phyloP scores from a whole-genome alignment of 2,113 vertebrate genomes.

The Tiliqua scincoides region DNA sequence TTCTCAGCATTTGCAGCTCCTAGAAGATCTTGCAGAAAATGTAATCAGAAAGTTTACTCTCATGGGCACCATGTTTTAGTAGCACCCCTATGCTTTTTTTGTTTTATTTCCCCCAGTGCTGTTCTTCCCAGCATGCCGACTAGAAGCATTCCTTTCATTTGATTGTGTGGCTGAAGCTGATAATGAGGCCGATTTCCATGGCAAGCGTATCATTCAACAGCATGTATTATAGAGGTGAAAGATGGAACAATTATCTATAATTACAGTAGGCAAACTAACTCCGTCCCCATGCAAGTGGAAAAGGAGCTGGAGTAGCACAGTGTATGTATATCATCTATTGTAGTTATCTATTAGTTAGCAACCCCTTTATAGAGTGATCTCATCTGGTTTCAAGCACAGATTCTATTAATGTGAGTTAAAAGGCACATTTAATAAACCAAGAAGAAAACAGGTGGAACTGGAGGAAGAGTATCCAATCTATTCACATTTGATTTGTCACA shows the following conservation, averaged over 20 bases:
- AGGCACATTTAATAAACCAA: neutral
- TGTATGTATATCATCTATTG: conserved; percentile 6
- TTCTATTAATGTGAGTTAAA: conserved; percentile 4
- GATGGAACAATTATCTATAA: conserved; percentile 25
- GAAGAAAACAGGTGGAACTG: neutral
- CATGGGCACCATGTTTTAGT: neutral
- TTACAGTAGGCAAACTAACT: neutral
- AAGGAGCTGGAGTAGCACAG: conserved; percentile 14
- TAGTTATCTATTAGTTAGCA: neutral
- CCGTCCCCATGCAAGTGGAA: neutral
- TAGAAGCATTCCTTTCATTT: conserved; percentile 38
- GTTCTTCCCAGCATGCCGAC: neutral
- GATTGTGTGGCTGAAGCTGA: conserved; percentile 20
- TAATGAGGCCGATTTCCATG: conserved; percentile 39
- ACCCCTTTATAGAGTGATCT: conserved; percentile 6
- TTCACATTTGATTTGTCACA: neutral
- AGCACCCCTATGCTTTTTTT: neutral
- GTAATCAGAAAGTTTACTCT: neutral
- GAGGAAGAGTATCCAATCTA: neutral
- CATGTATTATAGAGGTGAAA: conserved; percentile 15
- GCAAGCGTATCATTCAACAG: conserved; percentile 26
- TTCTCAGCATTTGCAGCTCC: neutral
- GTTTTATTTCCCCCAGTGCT: neutral
- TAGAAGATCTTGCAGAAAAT: neutral
- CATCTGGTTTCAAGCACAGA: neutral